Evolutionary conservation across 2,113 vertebrate genomes (phyloP), one percentile per base, ranked within the genome.

Genomic region (Aptenodytes patagonicus): DNA sequence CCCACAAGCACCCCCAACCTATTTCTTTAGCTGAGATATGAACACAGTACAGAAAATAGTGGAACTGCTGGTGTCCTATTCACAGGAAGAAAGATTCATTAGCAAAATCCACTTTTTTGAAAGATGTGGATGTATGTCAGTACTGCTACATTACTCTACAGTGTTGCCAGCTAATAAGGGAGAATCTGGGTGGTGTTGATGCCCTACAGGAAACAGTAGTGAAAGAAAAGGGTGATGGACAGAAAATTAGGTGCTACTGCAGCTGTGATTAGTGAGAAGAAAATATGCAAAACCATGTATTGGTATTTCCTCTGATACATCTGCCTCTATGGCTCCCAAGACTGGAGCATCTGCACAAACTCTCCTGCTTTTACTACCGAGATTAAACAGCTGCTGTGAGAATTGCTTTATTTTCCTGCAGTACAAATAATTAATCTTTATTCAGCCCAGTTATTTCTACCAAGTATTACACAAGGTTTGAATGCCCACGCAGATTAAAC

Each of bases 301-400:
- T 73, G 42, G 12, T 89, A 85, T 95, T 96, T 94, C 83, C 83
- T 96, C 51, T 87, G 55, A 49, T 70, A 78, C 11, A 31, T 92
- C 73, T 89, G 61, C 54, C 20, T 70, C 54, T 64, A 17, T 22
- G 46, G 44, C 66, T 95, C 66, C 66, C 49, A 89, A 83, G 42
- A 85, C 81, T 47, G 81, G 58, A 83, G 62, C 83, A 91, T 77
- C 49, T 95, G 92, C 86, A 81, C 58, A 57, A 97, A 25, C 60
- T 84, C 34, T 87, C 25, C 51, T 85, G 66, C 28, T 91, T 93
- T 95, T 92, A 80, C 83, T 60, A 70, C 5, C 62, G 92, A 87
- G 78, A 95, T 89, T 93, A 47, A 92, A 76, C 76, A 96, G 87
- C 78, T 96, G 92, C 83, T 94, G 25, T 78, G 93, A 96, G 80